A percentile compares a stretch with the other conserved stretches of the same genome.
These are phyloP conservation scores for Anticlea derivata DNA, from an alignment of 2,888 invertebrate species.

Conservation along the genomic window DNA sequence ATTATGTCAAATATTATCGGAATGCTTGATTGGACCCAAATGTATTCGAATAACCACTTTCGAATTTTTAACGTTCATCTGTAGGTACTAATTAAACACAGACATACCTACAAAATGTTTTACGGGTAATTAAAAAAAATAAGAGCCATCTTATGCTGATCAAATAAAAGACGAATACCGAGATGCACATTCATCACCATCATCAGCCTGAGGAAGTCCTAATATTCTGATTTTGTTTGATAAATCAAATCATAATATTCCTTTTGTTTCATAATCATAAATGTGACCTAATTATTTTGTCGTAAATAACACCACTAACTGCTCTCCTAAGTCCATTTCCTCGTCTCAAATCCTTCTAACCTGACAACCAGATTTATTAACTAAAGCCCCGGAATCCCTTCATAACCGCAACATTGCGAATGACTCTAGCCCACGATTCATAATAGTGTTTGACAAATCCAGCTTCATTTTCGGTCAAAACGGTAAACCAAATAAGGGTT, in stretches of 20 bases:
- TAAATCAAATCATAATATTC: background rate
- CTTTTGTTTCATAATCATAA: background rate
- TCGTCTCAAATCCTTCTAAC: slow-evolving; percentile 22
- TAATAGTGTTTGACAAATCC: background rate
- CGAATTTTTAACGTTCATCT: slow-evolving; percentile 17
- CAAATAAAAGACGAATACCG: no score
- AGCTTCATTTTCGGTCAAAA: background rate
- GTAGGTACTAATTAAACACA: slow-evolving; percentile 12
- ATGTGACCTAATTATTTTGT: slow-evolving; percentile 3
- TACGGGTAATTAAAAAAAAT: background rate
- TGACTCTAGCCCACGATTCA: slow-evolving; percentile 15
- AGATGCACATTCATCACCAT: no score
- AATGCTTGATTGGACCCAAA: slow-evolving; percentile 24
- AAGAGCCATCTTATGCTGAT: no score
- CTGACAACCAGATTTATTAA: slow-evolving; percentile 29
- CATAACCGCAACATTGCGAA: slow-evolving; percentile 32
- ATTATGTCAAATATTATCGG: slow-evolving; percentile 38
- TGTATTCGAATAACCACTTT: slow-evolving; percentile 18
- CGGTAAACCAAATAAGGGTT: no score
- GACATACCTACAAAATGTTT: slow-evolving; percentile 2
- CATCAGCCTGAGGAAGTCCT: no score
- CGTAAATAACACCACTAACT: slow-evolving; percentile 20
- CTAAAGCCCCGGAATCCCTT: slow-evolving; percentile 32
- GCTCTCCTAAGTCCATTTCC: slow-evolving; percentile 21
- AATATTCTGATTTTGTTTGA: no score